Percentiles rank a stretch among this genome's conserved stretches.
These are phyloP conservation scores for Pygathrix nemaeus DNA, from an alignment of 2,113 vertebrate species.

Conservation along the genomic window DNA sequence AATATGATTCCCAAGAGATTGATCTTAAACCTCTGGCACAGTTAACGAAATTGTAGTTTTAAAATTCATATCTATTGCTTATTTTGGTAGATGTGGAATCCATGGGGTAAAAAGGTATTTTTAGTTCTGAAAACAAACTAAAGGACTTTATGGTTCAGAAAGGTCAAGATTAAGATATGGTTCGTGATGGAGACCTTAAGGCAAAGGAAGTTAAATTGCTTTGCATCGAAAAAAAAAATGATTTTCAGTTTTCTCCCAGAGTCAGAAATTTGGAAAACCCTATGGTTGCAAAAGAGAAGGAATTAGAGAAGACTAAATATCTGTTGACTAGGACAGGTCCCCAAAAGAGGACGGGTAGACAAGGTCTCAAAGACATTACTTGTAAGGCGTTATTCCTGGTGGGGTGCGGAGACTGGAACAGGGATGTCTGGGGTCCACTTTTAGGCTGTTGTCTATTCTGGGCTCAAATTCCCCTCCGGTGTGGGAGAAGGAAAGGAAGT, in stretches of 20 bases:
- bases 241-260: neutral
- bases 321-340: neutral
- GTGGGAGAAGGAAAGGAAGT: neutral
- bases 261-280: neutral
- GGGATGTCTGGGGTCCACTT: neutral
- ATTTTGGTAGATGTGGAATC: neutral
- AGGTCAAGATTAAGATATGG: neutral
- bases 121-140: neutral
- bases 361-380: neutral
- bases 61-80: neutral
- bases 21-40: neutral
- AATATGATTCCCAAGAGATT: neutral
- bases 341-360: neutral
- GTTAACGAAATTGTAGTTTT: neutral
- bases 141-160: neutral
- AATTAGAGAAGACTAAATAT: neutral
- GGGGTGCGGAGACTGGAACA: neutral
- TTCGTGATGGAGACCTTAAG: neutral
- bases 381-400: fast-evolving
- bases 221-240: neutral
- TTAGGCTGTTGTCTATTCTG: neutral
- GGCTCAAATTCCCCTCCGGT: neutral
- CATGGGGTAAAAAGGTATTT: neutral
- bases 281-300: neutral
- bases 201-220: neutral